Evolutionary conservation across 2,888 invertebrate species (phyloP).

Genomic region (Cerastoderma edule): DNA sequence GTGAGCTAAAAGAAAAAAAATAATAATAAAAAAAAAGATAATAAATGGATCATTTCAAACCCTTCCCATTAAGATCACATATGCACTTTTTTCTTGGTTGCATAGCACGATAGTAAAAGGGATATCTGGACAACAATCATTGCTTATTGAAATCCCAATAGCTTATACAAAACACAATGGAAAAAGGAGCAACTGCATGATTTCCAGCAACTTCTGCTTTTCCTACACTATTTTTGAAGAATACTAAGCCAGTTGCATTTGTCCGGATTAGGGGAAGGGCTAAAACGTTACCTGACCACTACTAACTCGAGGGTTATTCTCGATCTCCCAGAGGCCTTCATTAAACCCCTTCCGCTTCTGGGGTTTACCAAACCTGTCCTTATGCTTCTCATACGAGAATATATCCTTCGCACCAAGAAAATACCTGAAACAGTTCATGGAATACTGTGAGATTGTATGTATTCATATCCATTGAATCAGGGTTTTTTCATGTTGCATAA

Average conservation of each 20-base stretch:
- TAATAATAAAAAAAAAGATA: too few relatives aligned
- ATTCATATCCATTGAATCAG: too few relatives aligned
- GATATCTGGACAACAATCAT: too few relatives aligned
- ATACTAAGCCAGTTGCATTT: neutral
- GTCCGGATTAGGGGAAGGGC: neutral
- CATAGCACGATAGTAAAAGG: too few relatives aligned
- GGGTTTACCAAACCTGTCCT: constrained; percentile 91
- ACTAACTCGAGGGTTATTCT: constrained; percentile 87
- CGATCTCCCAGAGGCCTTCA: constrained; percentile 94
- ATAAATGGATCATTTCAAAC: too few relatives aligned
- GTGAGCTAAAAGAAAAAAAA: too few relatives aligned
- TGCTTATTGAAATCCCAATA: neutral
- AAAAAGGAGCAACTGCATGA: constrained; percentile 3
- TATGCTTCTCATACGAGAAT: constrained; percentile 91
- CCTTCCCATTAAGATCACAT: too few relatives aligned
- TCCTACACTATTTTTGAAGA: neutral
- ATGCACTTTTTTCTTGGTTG: neutral
- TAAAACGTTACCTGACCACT: neutral
- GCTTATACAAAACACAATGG: neutral
- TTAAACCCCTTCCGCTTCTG: constrained; percentile 92
- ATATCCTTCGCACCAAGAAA: constrained; percentile 93
- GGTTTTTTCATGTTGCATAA: too few relatives aligned
- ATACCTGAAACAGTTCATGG: constrained; percentile 87
- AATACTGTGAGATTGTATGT: too few relatives aligned
- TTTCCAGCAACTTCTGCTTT: constrained; percentile 27